Conservation (phyloP, 1,140 invertebrate genomes). For the Ephestia elutella region DNA sequence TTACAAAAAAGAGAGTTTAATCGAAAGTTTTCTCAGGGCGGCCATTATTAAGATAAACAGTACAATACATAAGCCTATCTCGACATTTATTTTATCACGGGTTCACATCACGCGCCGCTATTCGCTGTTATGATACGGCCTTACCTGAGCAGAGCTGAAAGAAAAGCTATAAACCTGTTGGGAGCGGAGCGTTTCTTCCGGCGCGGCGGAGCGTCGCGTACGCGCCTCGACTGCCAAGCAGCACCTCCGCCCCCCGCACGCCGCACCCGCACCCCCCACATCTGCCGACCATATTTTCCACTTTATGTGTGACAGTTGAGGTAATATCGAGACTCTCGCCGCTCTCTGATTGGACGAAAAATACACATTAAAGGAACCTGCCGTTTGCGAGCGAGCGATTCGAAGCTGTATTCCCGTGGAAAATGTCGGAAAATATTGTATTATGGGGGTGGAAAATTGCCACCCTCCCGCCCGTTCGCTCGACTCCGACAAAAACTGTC, state of each 20-base stretch:
- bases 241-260: conserved; percentile 26
- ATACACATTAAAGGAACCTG: conserved; percentile 75
- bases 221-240: conserved; percentile 67
- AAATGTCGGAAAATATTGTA: conserved; percentile 74
- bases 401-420: conserved; percentile 72
- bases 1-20: conserved; percentile 54
- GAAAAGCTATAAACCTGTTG: conserved; percentile 75
- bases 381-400: conserved; percentile 69
- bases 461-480: conserved; percentile 67
- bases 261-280: conserved; percentile 43
- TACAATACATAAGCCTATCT: conserved; percentile 75
- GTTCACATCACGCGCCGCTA: conserved; percentile 73
- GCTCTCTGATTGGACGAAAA: conserved; percentile 75
- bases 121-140: conserved; percentile 74
- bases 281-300: conserved; percentile 76
- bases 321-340: conserved; percentile 75
- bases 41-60: conserved; percentile 74
- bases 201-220: conserved; percentile 69
- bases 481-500: conserved; percentile 73
- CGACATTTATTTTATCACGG: conserved; percentile 74
- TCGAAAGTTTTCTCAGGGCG: conserved; percentile 64
- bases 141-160: conserved; percentile 74
- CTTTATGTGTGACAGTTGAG: conserved; percentile 77
- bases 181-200: conserved; percentile 67
- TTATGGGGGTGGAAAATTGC: conserved; percentile 74